Base-by-base conservation (phyloP, 2,888 invertebrate species). In the Cosmia pyralina region DNA sequence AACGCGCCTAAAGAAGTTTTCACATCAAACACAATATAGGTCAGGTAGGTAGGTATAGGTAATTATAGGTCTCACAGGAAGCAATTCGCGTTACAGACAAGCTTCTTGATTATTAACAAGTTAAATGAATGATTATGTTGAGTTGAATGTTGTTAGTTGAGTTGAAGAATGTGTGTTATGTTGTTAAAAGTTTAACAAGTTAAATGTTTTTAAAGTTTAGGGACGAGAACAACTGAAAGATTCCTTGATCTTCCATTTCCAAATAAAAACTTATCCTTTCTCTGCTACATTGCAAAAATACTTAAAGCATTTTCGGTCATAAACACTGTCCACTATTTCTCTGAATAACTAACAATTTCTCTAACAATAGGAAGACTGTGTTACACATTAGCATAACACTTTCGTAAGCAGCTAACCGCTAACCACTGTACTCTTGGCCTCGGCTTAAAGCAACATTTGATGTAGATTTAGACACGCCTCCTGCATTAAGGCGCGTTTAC, bases 381-480 rank as follows among this genome's bases (percentile, higher is more conserved):
- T 69, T 53, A 53, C 53, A 48, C 19, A 70, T 83, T 83, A 79
- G 46, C 84, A 71, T 81, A 79, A 59, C 65, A 66, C 67, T 70
- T 55, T 64, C 64, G 38, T 79, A 34, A 77, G 55, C 53, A 63
- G 48, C 57, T 66, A 65, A 72, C 74, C 65, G 44, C 68, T 73
- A 77, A 79, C 77, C 75, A 67, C 69, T 65, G 76, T 72, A 78
- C 78, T 75, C 72, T 77, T 75, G 52, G 48, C 67, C 65, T 41
- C 86, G 76, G 75, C 83, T 86, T 85, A 88, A 88, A 85, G 79
- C 87, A 89, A 86, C 57, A 52, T 55, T 46, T 62, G 28, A 41
- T 50, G 85, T 87, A 82, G 82, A 84, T 87, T 90, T 85, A 87
- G 87, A 90, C 88, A 91, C 89, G 88, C 89, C 89, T 90, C 85